Evolutionary conservation across 1,140 invertebrate species (phyloP).

Genomic region (Dolichoris vasculosae): DNA sequence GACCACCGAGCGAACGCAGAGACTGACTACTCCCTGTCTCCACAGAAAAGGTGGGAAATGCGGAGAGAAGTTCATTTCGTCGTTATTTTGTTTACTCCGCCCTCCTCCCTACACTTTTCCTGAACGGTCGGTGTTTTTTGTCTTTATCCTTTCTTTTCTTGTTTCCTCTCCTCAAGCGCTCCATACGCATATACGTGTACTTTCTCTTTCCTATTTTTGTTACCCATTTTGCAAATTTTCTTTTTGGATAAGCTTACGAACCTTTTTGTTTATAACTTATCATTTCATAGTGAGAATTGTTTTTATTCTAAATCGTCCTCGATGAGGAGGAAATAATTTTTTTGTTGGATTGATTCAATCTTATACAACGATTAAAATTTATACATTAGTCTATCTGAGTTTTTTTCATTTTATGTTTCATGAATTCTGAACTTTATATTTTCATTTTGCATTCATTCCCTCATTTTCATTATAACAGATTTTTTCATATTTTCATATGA

Average conservation of each 20-base stretch:
- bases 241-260: neutral
- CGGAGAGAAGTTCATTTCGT: constrained; percentile 70
- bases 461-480: neutral
- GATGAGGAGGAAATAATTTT: too few species aligned
- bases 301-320: too few species aligned
- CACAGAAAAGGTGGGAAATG: constrained; percentile 8
- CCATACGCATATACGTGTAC: neutral
- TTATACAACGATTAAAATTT: too few species aligned
- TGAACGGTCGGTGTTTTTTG: constrained; percentile 52
- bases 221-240: neutral
- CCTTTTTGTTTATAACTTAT: neutral
- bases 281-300: neutral
- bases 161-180: constrained; percentile 24
- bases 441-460: neutral
- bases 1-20: constrained; percentile 52
- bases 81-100: constrained; percentile 73
- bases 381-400: too few species aligned
- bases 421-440: neutral
- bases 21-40: neutral
- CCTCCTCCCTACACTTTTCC: constrained; percentile 53
- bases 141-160: constrained; percentile 36
- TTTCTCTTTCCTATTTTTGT: constrained; percentile 41
- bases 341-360: too few species aligned
- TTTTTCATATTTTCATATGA: neutral
- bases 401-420: neutral